These are phyloP conservation scores for Nycteola revayana DNA, from an alignment of 2,888 invertebrate species.

Conservation along the genomic window DNA sequence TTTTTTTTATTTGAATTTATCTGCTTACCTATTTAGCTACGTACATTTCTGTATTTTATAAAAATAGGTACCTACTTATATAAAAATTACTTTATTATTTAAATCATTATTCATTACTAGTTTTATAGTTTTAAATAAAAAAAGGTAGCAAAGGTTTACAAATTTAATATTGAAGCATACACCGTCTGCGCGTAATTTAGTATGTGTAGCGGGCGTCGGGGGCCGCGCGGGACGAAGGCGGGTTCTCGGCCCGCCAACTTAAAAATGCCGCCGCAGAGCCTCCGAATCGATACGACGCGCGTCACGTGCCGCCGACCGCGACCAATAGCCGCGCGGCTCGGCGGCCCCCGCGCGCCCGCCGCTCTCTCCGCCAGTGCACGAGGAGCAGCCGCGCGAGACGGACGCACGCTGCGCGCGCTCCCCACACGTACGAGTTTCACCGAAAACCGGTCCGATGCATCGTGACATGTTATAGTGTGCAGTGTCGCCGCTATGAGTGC, in stretches of 20 bases:
- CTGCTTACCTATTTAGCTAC: no score
- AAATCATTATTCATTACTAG: no score
- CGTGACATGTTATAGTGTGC: constrained; percentile 71
- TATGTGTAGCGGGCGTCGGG: constrained; percentile 56
- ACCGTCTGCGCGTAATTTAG: constrained; percentile 33
- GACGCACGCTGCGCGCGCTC: constrained; percentile 43
- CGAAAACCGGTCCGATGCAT: constrained; percentile 71
- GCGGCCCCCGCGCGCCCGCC: constrained; percentile 53
- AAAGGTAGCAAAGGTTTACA: no score
- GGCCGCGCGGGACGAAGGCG: constrained; percentile 71
- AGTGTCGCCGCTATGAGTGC: constrained; percentile 70
- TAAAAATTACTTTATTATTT: no score
- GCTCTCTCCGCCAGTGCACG: constrained; percentile 62
- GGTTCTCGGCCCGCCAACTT: constrained; percentile 83
- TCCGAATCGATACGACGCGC: constrained; percentile 89
- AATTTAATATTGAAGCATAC: neutral
- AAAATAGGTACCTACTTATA: no score
- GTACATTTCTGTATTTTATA: no score
- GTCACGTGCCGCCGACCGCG: constrained; percentile 84
- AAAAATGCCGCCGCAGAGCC: constrained; percentile 91
- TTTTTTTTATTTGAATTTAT: no score
- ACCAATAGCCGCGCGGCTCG: constrained; percentile 68
- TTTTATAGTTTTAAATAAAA: no score
- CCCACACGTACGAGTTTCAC: constrained; percentile 51
- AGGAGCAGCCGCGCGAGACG: constrained; percentile 48